Base-by-base conservation (phyloP, 2,888 invertebrate genomes). In the Tribolium freemani region DNA sequence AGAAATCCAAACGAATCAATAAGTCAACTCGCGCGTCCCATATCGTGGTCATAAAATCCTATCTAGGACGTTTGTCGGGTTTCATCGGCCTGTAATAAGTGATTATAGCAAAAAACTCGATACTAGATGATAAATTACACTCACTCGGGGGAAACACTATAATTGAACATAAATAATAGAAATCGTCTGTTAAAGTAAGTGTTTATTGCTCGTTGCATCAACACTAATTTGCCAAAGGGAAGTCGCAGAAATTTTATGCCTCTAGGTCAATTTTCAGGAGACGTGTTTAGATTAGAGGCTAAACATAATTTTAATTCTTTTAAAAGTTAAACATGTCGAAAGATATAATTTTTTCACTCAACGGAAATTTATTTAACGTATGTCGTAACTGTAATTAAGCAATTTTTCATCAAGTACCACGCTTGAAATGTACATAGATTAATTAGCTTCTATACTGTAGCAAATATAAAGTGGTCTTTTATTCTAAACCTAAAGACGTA, bases 131-230 rank as follows among this genome's bases (percentile, higher is more conserved):
- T 66, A 54, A 66, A 54, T 54, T 45, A 45, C 66, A 53, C 45
- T 38, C 16, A 48, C 50, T 38, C 30, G 31, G 63, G 63, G 51
- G 54, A 66, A 66, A 67, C 56, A 67, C 57, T 48, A 31, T 67
- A 67, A 69, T 69, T 53, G 44, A 58, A 60, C 69, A 51, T 53
- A 58, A 60, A 69, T 69, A 60, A 69, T 51, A 51, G 60, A 69
- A 69, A 69, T 67, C 45, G 11, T 31, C 54, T 44, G 45, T 38
- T 54, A 51, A 63, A 51, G 10, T 63, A 63, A 63, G 50, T 50
- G 63, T 63, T 60, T 60, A 60, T 60, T 46, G 48, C 48, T 48
- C 26, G 60, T 30, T 60, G 46, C 48, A 60, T 60, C 60, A 60
- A 60, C 44, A 60, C 60, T 60, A 26, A 60, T 60, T 60, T 60